A percentile compares a stretch with the other conserved stretches of the same genome.
Evolutionary conservation across 2,113 vertebrate species (phyloP).

Genomic region (Trinectes maculatus): DNA sequence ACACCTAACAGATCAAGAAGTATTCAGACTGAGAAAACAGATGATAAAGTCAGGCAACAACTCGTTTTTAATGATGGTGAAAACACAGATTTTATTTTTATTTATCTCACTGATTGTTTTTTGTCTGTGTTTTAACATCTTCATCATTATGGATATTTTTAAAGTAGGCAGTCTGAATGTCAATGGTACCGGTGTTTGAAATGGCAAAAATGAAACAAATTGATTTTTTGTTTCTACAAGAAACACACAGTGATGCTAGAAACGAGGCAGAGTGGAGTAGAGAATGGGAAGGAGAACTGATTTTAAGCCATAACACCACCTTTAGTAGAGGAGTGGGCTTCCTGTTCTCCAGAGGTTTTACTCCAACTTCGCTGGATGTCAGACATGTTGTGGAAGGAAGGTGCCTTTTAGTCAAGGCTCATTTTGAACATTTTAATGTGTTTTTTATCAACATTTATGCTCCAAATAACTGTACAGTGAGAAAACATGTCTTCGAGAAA

Average conservation of each 20-base stretch:
- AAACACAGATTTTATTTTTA: background rate
- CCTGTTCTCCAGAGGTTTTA: background rate
- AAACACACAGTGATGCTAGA: background rate
- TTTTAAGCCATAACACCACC: background rate
- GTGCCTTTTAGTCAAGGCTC: background rate
- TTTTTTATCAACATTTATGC: background rate
- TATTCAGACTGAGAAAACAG: no score
- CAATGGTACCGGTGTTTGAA: background rate
- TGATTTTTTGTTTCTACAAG: background rate
- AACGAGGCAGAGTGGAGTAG: background rate
- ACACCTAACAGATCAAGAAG: no score
- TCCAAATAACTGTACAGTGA: background rate
- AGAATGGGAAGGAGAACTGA: background rate
- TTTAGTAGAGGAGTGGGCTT: background rate
- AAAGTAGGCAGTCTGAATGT: background rate
- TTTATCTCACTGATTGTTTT: no score
- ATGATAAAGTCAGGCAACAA: background rate
- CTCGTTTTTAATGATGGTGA: background rate
- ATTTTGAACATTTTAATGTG: background rate
- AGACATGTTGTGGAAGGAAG: background rate
- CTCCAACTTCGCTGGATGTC: background rate
- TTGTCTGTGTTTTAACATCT: no score
- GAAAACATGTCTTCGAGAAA: background rate
- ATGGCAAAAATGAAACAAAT: background rate
- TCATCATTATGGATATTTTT: background rate